Conservation (phyloP, 2,797 vertebrate species). For the Centroberyx gerrardi region DNA sequence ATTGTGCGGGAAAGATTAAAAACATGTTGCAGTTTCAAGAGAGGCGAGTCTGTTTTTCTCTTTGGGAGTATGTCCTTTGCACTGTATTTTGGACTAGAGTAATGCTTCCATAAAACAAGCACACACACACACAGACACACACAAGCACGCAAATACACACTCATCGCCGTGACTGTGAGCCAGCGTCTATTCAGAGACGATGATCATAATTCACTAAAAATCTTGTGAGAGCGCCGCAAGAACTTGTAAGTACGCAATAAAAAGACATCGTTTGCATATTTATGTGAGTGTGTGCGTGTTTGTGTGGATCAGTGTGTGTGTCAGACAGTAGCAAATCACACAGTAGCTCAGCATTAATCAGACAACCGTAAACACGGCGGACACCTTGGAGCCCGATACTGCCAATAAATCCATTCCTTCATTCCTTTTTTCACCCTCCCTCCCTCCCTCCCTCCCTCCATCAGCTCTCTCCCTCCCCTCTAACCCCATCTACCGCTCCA, state of each 20-base stretch:
- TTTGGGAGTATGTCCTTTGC: conserved; percentile 5
- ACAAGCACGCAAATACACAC: conserved; percentile 17
- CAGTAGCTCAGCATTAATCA: conserved; percentile 53
- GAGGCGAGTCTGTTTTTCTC: conserved; percentile 19
- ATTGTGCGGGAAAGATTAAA: conserved; percentile 52
- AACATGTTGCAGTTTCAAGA: conserved; percentile 47
- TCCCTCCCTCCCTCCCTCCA: background rate
- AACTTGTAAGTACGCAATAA: conserved; percentile 23
- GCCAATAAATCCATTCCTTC: conserved; percentile 25
- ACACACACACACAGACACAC: conserved; percentile 18
- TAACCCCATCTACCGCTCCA: background rate
- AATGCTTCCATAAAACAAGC: conserved; percentile 37
- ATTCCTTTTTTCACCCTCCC: conserved; percentile 1
- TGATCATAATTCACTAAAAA: conserved; percentile 43
- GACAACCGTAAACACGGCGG: conserved; percentile 51
- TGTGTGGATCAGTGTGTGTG: background rate
- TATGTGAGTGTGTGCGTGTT: conserved; percentile 12
- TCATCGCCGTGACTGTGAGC: conserved; percentile 27
- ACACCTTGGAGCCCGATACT: conserved; percentile 28
- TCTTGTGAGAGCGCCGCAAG: background rate
- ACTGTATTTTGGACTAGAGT: conserved; percentile 33
- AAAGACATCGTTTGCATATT: conserved; percentile 21
- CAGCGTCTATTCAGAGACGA: conserved; percentile 43
- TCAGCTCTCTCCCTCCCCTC: background rate
- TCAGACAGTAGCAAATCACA: conserved; percentile 18